Conservation (phyloP, 2,888 invertebrate species). For the Campoletis raptor region DNA sequence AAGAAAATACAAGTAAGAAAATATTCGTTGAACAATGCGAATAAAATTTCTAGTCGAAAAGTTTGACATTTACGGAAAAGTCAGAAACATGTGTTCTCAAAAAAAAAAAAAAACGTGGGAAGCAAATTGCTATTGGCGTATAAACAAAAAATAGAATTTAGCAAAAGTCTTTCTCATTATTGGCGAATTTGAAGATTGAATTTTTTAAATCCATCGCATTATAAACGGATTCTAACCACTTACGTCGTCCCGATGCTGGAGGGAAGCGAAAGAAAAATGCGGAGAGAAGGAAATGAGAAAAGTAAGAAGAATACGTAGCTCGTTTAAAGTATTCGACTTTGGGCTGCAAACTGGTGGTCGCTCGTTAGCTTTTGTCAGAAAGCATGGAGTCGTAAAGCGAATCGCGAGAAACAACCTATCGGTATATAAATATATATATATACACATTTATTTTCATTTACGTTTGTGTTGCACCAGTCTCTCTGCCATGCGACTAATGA, state of each 20-base stretch:
- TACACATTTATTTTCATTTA: background rate
- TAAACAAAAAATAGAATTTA: background rate
- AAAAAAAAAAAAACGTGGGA: background rate
- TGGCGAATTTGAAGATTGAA: background rate
- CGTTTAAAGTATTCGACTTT: constrained; percentile 31
- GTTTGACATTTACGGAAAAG: background rate
- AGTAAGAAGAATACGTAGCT: constrained; percentile 42
- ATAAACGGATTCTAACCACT: constrained; percentile 18
- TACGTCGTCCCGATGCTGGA: background rate
- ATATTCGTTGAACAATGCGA: background rate
- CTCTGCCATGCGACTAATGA: constrained; percentile 64
- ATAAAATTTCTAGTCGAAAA: background rate
- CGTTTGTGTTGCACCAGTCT: constrained; percentile 20
- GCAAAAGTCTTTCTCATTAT: background rate
- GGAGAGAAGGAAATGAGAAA: constrained; percentile 18
- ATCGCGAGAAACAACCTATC: constrained; percentile 62
- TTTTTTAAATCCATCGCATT: background rate
- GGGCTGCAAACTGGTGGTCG: constrained; percentile 53
- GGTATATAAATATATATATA: background rate
- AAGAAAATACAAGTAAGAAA: background rate
- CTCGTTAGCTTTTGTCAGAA: constrained; percentile 67
- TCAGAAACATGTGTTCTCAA: background rate
- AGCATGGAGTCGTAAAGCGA: constrained; percentile 61
- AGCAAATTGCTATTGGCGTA: background rate
- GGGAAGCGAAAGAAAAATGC: constrained; percentile 23